Conservation (phyloP, 2,113 vertebrate species). For the Charadrius vociferus region DNA sequence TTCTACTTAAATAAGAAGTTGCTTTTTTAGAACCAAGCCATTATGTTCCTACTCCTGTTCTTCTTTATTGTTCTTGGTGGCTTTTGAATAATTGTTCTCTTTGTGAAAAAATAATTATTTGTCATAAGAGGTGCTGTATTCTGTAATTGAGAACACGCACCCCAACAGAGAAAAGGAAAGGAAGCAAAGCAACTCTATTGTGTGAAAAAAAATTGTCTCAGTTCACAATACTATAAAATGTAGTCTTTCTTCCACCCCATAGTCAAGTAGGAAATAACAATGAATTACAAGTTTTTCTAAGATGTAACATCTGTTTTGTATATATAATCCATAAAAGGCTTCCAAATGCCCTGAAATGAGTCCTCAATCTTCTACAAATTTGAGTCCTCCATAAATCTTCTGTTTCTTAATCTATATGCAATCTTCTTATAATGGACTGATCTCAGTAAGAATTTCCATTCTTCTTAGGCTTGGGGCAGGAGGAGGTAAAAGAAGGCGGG, state of each 20-base stretch:
- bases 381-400: constrained; percentile 21
- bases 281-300: neutral
- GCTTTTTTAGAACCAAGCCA: neutral
- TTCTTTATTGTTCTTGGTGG: neutral
- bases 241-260: neutral
- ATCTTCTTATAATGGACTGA: neutral
- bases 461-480: neutral
- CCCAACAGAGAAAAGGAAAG: neutral
- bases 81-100: neutral
- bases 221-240: neutral
- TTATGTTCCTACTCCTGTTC: neutral
- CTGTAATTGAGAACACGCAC: neutral
- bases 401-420: constrained; percentile 15
- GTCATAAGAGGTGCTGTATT: neutral
- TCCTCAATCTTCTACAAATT: constrained; percentile 29
- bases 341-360: constrained; percentile 17
- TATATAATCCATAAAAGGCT: constrained; percentile 22
- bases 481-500: neutral
- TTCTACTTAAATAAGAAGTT: neutral
- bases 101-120: neutral
- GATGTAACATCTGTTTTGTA: constrained; percentile 29
- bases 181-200: neutral
- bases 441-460: constrained; percentile 5
- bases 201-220: neutral
- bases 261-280: constrained; percentile 33